These are phyloP conservation scores for Phyllotreta striolata DNA, from an alignment of 2,888 invertebrate species.

Conservation along the genomic window DNA sequence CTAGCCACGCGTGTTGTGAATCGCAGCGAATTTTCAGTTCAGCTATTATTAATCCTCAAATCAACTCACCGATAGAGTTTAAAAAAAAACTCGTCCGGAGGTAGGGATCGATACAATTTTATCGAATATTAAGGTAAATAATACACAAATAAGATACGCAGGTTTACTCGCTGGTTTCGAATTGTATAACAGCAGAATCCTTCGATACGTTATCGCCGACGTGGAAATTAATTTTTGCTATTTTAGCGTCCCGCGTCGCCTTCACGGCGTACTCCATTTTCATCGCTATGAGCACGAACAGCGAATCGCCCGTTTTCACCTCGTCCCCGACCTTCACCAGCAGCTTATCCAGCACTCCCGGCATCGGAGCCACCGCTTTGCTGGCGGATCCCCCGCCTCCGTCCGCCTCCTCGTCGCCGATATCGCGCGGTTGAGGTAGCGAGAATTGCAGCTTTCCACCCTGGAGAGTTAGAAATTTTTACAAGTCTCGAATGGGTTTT, in stretches of 20 bases:
- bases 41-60: no score
- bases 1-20: no score
- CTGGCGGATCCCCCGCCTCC: conserved; percentile 59
- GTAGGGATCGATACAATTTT: no score
- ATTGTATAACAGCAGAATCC: conserved; percentile 69
- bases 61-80: no score
- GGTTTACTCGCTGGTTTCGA: conserved; percentile 57
- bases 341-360: conserved; percentile 92
- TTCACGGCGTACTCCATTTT: conserved; percentile 99
- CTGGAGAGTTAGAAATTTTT: conserved; percentile 64
- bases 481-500: not conserved
- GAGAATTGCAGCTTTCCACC: conserved; percentile 73
- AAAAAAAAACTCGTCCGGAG: no score
- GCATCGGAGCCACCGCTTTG: conserved; percentile 88
- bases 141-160: not conserved
- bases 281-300: conserved; percentile 97
- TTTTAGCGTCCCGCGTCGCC: conserved; percentile 79
- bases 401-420: conserved; percentile 59
- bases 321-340: conserved; percentile 81
- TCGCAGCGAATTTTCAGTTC: no score
- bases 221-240: conserved; percentile 75
- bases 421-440: conserved; percentile 69
- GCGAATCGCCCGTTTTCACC: conserved; percentile 87
- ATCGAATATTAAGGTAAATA: not conserved
- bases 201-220: conserved; percentile 87